phyloP scores from a whole-genome alignment of 2,888 invertebrate genomes.

The Drosophila hawaiiensis region DNA sequence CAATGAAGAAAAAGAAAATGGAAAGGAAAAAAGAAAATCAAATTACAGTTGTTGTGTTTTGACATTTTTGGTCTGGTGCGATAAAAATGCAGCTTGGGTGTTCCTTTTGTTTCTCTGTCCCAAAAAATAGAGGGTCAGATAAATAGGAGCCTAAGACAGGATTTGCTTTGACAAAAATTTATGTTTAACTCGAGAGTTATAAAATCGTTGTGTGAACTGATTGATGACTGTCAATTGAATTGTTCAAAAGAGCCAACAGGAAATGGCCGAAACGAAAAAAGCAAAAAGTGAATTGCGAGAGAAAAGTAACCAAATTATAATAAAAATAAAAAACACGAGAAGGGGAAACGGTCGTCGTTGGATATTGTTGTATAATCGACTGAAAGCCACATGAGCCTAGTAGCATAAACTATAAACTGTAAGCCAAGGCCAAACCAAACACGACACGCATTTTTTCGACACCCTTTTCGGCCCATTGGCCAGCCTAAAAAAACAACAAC shows the following conservation, averaged over 20 bases:
- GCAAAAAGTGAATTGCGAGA: neutral
- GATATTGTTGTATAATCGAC: conserved; percentile 51
- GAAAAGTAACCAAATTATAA: neutral
- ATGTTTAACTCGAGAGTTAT: conserved; percentile 29
- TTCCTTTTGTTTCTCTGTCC: conserved; percentile 30
- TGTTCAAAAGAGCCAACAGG: conserved; percentile 18
- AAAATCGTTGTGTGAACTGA: conserved; percentile 4
- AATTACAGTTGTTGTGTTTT: conserved; percentile 39
- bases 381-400: conserved; percentile 37
- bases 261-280: conserved; percentile 26
- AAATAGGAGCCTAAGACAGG: neutral
- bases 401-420: conserved; percentile 29
- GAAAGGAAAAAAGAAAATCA: conserved; percentile 6
- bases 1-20: neutral
- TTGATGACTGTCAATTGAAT: conserved; percentile 7
- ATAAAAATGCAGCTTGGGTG: conserved; percentile 62
- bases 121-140: conserved; percentile 2
- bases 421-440: conserved; percentile 53
- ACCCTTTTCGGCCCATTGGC: conserved; percentile 44
- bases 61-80: conserved; percentile 29
- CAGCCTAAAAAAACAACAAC: conserved; percentile 36
- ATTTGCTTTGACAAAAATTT: conserved; percentile 25
- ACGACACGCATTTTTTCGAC: conserved; percentile 61
- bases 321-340: neutral
- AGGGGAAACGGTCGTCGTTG: conserved; percentile 26